Evolutionary conservation across 1,140 invertebrate species (phyloP), one percentile per base, ranked within the genome.

Genomic region (Mesaphorura yosii): DNA sequence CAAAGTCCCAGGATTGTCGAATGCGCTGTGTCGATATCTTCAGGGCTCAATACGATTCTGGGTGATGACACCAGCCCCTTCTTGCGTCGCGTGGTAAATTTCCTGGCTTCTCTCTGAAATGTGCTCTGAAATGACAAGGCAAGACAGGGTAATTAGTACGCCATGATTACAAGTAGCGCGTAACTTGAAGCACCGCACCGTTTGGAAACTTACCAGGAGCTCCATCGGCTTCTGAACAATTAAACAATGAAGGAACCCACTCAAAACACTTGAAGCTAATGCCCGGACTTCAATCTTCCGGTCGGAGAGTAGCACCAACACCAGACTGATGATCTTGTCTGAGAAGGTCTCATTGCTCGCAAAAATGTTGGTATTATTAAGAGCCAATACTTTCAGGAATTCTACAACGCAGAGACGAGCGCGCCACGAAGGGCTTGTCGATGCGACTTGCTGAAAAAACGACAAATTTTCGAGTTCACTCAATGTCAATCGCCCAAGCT

Each of bases 1-100:
- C 88, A 88, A 25, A 96, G 69, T 10, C 90, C 90, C 2, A 95
- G 73, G 28, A 95, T 80, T 27, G 86, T 89, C 37, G 82, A 80
- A 69, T 94, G 90, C 5, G 75, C 50, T 72, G 66, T 14, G 55
- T 60, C 51, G 49, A 51, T 6, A 29, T 55, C 53, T 72, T 67
- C 50, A 65, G 57, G 7, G 64, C 59, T 17, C 55, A 53, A 37
- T 12, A 17, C 27, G 12, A 15, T 29, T 17, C 19, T 49, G 19
- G 27, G 6, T 29, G 12, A 28, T 34, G 46, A 40, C 5, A 2
- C 14, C 27, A 39, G 5, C 29, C 28, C 20, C 48, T 37, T 29
- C 6, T 59, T 27, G 45, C 50, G 19, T 52, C 51, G 10, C 41
- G 45, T 62, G 57, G 57, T 22, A 53, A 48, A 60, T 61, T 49